These are phyloP conservation scores for Gerris lacustris DNA, from an alignment of 2,888 invertebrate species.

Conservation along the genomic window DNA sequence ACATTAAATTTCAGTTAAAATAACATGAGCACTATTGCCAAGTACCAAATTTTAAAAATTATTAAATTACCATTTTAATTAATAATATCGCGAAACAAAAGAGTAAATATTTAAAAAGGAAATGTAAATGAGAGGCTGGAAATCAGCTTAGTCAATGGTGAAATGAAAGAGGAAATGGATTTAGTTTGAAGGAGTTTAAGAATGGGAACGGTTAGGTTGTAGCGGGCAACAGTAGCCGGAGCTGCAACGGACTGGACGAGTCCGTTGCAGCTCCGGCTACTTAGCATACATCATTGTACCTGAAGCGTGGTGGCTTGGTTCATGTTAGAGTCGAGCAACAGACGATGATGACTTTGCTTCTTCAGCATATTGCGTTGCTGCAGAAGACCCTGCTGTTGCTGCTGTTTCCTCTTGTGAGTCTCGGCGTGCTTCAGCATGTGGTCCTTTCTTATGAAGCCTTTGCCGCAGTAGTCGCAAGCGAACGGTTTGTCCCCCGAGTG, in stretches of 20 bases:
- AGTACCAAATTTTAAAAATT: too few species aligned
- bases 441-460: constrained; percentile 81
- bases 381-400: background rate
- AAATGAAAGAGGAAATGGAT: too few species aligned
- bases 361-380: constrained; percentile 1
- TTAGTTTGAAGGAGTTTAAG: background rate
- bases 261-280: constrained; percentile 2
- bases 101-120: too few species aligned
- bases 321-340: constrained; percentile 13
- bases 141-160: too few species aligned
- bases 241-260: background rate
- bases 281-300: constrained; percentile 8
- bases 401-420: constrained; percentile 47
- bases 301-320: constrained; percentile 2
- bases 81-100: too few species aligned
- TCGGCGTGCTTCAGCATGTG: constrained; percentile 80
- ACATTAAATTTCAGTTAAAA: too few species aligned
- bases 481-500: constrained; percentile 79
- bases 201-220: background rate
- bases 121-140: too few species aligned
- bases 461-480: constrained; percentile 66
- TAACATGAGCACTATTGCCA: too few species aligned
- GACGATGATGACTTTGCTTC: constrained; percentile 14
- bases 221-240: background rate
- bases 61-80: too few species aligned